These are phyloP conservation scores for Trigoniulus corallinus DNA, from an alignment of 1,140 invertebrate genomes.

Conservation along the genomic window DNA sequence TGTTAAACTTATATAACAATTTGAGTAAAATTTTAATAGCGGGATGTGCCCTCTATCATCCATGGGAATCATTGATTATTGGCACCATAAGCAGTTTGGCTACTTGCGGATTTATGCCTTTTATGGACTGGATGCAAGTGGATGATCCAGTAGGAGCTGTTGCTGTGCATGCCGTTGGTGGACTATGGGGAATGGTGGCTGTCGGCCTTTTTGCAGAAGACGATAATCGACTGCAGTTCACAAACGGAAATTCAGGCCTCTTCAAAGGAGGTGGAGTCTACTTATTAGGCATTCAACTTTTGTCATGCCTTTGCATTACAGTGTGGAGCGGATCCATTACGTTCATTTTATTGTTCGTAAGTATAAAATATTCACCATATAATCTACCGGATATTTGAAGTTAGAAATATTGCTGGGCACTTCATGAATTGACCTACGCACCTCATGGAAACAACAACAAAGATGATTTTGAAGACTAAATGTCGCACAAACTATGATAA, in stretches of 20 bases:
- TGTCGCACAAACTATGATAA: too few species aligned
- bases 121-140: constrained; percentile 55
- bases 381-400: too few species aligned
- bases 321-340: constrained; percentile 19
- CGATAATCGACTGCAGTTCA: constrained; percentile 57
- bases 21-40: constrained; percentile 29
- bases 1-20: neutral
- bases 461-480: too few species aligned
- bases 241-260: constrained; percentile 53
- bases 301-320: constrained; percentile 19
- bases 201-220: constrained; percentile 81
- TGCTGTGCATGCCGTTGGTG: constrained; percentile 53
- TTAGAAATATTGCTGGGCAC: too few species aligned
- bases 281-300: constrained; percentile 58
- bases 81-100: constrained; percentile 59
- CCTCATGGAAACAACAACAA: too few species aligned
- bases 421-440: too few species aligned
- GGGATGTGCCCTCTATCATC: constrained; percentile 68
- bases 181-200: constrained; percentile 56
- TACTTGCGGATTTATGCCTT: constrained; percentile 45
- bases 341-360: constrained; percentile 14
- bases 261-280: constrained; percentile 75
- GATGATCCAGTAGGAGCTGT: constrained; percentile 85
- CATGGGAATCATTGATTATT: constrained; percentile 70
- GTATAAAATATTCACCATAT: too few species aligned